Conservation (phyloP, 37 sponge, comb jelly and placozoan genomes). For the Beroe forskalii region DNA sequence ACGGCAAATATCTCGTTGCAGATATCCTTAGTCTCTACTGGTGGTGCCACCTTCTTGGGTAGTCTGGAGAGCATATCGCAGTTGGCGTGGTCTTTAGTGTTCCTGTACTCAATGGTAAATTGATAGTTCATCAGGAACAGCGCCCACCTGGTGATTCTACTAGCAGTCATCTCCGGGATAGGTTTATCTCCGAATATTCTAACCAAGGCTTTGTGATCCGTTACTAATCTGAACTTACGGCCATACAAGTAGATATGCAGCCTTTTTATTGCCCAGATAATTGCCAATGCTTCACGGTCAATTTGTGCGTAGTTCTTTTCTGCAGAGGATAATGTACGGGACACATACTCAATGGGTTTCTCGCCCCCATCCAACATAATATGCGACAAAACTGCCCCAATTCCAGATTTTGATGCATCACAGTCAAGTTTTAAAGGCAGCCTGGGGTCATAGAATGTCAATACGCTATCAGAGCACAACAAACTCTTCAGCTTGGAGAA, state of each 20-base stretch:
- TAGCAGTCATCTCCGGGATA: conserved; percentile 67
- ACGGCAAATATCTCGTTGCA: not conserved
- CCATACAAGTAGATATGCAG: conserved; percentile 44
- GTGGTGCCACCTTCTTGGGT: not conserved
- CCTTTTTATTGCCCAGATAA: conserved; percentile 47
- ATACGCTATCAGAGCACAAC: too few species aligned
- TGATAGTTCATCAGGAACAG: conserved; percentile 52
- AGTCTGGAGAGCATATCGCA: conserved; percentile 68
- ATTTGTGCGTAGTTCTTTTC: conserved; percentile 5
- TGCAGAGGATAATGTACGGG: too few species aligned
- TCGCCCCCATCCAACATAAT: too few species aligned
- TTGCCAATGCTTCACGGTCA: conserved; percentile 64
- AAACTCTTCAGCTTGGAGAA: too few species aligned
- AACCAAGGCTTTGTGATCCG: conserved; percentile 69
- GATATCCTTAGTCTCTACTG: not conserved
- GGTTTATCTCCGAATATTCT: conserved; percentile 66
- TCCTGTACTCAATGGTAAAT: conserved; percentile 67
- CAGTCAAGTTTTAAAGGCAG: too few species aligned
- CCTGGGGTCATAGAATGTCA: too few species aligned
- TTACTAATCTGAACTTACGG: not conserved
- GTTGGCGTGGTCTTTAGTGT: conserved; percentile 66
- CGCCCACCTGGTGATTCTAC: conserved; percentile 69
- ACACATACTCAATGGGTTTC: too few species aligned
- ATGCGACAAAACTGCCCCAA: too few species aligned
- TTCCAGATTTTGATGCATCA: too few species aligned